Conservation (phyloP, 1,140 invertebrate genomes). For the Sipha flava region DNA sequence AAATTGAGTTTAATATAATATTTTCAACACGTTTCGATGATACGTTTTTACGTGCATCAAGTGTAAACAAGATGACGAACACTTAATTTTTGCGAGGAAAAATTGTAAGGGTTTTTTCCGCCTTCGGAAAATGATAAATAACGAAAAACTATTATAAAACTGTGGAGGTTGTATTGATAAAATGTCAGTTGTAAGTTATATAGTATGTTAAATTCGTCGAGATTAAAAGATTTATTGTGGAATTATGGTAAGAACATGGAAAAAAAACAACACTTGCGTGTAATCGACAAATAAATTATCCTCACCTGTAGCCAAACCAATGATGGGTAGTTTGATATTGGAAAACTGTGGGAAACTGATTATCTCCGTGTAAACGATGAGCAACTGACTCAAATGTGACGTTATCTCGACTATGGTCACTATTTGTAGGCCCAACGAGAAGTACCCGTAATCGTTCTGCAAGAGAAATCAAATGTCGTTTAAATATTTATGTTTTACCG, state of each 20-base stretch:
- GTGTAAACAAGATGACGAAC: too few species aligned
- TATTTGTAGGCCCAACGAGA: conserved; percentile 14
- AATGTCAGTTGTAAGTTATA: too few species aligned
- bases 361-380: conserved; percentile 30
- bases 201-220: neutral
- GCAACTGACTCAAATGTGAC: conserved; percentile 28
- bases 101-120: too few species aligned
- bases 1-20: too few species aligned
- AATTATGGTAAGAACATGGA: neutral
- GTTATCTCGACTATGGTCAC: conserved; percentile 15
- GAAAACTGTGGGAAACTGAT: conserved; percentile 21
- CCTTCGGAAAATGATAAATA: too few species aligned
- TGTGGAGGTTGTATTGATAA: neutral
- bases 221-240: neutral
- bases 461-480: neutral
- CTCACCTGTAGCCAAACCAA: conserved; percentile 26
- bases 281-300: neutral
- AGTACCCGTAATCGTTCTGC: conserved; percentile 18
- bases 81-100: too few species aligned
- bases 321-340: conserved; percentile 28
- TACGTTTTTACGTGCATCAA: too few species aligned
- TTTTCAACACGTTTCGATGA: too few species aligned
- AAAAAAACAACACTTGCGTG: neutral
- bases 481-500: too few species aligned
- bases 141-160: too few species aligned